Conservation (phyloP, 2,113 vertebrate species). For the Vombatus ursinus region DNA sequence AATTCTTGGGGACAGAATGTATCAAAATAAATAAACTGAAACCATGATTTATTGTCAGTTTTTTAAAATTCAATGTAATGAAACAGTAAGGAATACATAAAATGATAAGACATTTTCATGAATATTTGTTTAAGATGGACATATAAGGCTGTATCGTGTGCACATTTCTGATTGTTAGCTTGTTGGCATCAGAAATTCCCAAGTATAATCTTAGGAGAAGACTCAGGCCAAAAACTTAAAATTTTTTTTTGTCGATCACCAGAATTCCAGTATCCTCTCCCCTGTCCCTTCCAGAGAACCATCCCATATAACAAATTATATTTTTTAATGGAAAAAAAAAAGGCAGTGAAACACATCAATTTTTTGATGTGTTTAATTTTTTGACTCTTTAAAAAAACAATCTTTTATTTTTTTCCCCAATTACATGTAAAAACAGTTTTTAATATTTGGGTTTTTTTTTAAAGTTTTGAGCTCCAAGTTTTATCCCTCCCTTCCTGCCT, state of each 20-base stretch:
- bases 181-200: slow-evolving; percentile 23
- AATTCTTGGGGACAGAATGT: slow-evolving; percentile 77
- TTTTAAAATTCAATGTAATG: slow-evolving; percentile 58
- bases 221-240: neutral
- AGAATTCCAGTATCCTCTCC: neutral
- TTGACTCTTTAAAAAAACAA: too few relatives aligned
- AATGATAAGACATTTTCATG: slow-evolving; percentile 15
- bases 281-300: neutral
- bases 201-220: slow-evolving; percentile 34
- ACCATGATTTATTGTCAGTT: slow-evolving; percentile 70
- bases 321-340: neutral
- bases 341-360: neutral
- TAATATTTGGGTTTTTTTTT: neutral
- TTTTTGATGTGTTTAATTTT: too few relatives aligned
- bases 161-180: slow-evolving; percentile 27
- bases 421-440: neutral
- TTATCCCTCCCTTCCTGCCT: neutral
- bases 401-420: neutral
- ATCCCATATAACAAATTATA: neutral
- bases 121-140: slow-evolving; percentile 29
- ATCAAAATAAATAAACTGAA: slow-evolving; percentile 84
- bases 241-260: neutral
- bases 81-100: slow-evolving; percentile 28
- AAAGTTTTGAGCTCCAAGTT: neutral
- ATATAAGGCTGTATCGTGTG: neutral